Percentiles rank a stretch among this genome's conserved stretches.
phyloP scores from a whole-genome alignment of 2,113 vertebrate genomes.

The Perca schrenkii region DNA sequence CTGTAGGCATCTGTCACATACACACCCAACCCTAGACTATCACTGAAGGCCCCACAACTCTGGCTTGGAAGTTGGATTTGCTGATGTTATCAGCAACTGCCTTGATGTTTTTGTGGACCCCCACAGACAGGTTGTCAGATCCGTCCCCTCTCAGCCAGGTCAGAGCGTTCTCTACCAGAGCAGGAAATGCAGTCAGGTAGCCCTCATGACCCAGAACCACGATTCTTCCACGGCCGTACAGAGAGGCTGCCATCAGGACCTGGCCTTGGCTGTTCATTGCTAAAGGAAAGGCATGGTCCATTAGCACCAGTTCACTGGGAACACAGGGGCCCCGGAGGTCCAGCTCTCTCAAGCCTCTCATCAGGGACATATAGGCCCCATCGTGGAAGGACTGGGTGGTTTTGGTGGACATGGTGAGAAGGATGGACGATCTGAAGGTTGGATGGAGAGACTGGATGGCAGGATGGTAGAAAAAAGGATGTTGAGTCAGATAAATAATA shows the following conservation, averaged over 20 bases:
- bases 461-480: not conserved
- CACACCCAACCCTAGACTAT: conserved; percentile 76
- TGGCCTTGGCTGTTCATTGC: conserved; percentile 80
- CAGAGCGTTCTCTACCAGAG: conserved; percentile 87
- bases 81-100: conserved; percentile 81
- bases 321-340: conserved; percentile 59
- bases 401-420: conserved; percentile 43
- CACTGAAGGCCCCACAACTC: conserved; percentile 70
- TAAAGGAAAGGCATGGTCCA: conserved; percentile 82
- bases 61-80: conserved; percentile 51
- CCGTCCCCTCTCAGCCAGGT: conserved; percentile 87
- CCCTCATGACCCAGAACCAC: conserved; percentile 88
- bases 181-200: conserved; percentile 83
- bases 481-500: not conserved
- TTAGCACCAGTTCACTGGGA: conserved; percentile 79
- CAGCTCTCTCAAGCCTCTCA: conserved; percentile 74
- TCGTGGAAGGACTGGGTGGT: conserved; percentile 18
- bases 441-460: not conserved
- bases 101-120: conserved; percentile 76
- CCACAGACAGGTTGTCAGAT: conserved; percentile 70
- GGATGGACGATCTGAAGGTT: not conserved
- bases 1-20: conserved; percentile 87
- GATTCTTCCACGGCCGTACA: conserved; percentile 86
- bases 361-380: conserved; percentile 70
- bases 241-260: conserved; percentile 84